phyloP scores from a whole-genome alignment of 2,113 vertebrate species.

The Megaptera novaeangliae region DNA sequence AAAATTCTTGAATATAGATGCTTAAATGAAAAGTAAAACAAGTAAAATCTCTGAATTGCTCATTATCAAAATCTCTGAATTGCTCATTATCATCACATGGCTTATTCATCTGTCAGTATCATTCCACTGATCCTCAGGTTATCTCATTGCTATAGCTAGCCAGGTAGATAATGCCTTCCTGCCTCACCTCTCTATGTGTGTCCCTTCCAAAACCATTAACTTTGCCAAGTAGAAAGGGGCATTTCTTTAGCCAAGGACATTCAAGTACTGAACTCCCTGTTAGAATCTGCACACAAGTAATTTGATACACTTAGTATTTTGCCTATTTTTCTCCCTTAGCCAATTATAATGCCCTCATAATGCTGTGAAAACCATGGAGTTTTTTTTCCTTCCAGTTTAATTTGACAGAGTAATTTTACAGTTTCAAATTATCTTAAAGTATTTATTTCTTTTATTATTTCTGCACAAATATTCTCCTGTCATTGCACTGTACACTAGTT shows the following conservation, averaged over 20 bases:
- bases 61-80: neutral
- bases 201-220: neutral
- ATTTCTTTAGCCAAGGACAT: neutral
- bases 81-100: neutral
- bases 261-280: neutral
- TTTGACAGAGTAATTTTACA: neutral
- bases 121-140: neutral
- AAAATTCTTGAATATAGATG: neutral
- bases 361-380: neutral
- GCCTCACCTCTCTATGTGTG: neutral
- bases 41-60: neutral
- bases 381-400: neutral
- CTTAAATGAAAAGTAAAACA: conserved; percentile 20
- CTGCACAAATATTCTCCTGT: neutral
- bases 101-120: neutral
- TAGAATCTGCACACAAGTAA: neutral
- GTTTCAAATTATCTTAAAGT: neutral
- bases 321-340: neutral
- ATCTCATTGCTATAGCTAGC: neutral
- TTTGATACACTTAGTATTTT: neutral
- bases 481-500: neutral
- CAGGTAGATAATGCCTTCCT: neutral
- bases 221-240: neutral
- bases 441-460: neutral
- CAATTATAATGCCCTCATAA: neutral